These are phyloP conservation scores for Hylia prasina DNA, from an alignment of 2,113 vertebrate genomes.

Conservation along the genomic window DNA sequence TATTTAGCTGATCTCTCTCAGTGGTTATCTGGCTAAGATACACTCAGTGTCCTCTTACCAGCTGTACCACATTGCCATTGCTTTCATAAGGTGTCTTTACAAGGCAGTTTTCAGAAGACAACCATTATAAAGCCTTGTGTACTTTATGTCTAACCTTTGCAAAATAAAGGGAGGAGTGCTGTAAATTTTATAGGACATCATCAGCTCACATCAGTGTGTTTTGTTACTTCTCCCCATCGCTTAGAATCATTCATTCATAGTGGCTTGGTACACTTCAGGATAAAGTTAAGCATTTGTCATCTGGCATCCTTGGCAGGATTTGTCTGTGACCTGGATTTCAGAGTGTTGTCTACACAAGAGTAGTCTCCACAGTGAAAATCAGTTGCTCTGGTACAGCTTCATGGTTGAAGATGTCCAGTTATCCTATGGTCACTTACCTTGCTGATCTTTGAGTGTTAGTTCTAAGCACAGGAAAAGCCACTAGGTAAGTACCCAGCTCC, in stretches of 20 bases:
- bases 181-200: not conserved
- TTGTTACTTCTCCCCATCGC: not conserved
- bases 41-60: fast-evolving
- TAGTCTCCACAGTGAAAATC: not conserved
- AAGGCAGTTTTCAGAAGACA: not conserved
- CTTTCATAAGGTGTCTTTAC: not conserved
- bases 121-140: not conserved
- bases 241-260: not conserved
- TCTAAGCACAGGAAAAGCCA: not conserved
- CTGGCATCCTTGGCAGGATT: not conserved
- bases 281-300: not conserved
- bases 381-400: not conserved
- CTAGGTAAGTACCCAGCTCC: not conserved
- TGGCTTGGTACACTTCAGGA: not conserved
- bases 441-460: not conserved
- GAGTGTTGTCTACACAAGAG: not conserved
- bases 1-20: not conserved
- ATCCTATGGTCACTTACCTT: not conserved
- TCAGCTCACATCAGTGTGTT: not conserved
- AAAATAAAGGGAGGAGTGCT: not conserved
- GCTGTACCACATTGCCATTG: not conserved
- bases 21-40: not conserved
- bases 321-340: not conserved
- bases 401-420: not conserved
- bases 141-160: not conserved